Percentiles rank a stretch among this genome's conserved stretches.
These are phyloP conservation scores for Eupithecia tripunctaria DNA, from an alignment of 2,888 invertebrate species.

Conservation along the genomic window DNA sequence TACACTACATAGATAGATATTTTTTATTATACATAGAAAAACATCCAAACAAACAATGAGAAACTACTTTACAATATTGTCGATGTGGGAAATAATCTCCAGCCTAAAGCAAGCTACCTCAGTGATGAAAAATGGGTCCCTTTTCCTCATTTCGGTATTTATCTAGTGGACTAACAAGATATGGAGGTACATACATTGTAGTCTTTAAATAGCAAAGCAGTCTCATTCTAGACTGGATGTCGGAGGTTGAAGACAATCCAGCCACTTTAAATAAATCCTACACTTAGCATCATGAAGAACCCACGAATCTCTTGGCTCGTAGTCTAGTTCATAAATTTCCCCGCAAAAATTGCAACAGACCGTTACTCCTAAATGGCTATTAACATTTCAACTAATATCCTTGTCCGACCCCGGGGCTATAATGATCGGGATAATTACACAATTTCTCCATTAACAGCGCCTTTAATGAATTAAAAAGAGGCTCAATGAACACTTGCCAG, in stretches of 20 bases:
- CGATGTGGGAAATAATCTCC: too few species aligned
- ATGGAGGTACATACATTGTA: too few species aligned
- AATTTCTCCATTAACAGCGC: constrained; percentile 38
- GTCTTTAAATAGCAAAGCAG: background rate
- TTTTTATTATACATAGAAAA: too few species aligned
- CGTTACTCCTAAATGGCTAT: constrained; percentile 24
- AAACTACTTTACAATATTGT: too few species aligned
- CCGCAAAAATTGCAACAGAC: constrained; percentile 16
- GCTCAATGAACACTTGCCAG: constrained; percentile 29
- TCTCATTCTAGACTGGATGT: background rate
- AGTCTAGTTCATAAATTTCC: background rate
- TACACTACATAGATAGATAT: too few species aligned
- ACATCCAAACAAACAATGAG: too few species aligned
- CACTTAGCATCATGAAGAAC: background rate
- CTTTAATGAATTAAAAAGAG: constrained; percentile 34
- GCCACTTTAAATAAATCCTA: background rate
- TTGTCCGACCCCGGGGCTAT: constrained; percentile 16
- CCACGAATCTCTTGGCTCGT: background rate
- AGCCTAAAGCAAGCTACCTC: too few species aligned
- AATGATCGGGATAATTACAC: constrained; percentile 42
- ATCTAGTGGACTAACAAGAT: too few species aligned
- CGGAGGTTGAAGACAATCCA: background rate
- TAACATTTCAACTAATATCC: constrained; percentile 26
- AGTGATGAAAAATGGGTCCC: too few species aligned
- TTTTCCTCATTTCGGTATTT: too few species aligned